Conservation (phyloP, 2,888 invertebrate species). For the Cheilosia grossa region DNA sequence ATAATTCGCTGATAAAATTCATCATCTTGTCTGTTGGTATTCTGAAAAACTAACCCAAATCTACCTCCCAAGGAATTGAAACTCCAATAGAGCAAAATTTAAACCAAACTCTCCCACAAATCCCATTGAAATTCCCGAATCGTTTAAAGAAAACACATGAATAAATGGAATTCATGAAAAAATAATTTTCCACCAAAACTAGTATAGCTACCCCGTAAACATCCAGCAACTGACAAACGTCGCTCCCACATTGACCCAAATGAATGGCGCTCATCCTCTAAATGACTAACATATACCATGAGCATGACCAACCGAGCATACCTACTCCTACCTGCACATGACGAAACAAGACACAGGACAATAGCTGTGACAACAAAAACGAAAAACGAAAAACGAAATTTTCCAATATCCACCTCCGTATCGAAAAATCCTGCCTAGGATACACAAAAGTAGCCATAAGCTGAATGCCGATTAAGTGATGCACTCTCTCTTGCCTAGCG, state of each 20-base stretch:
- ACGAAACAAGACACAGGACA: conserved; percentile 13
- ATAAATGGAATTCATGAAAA: conserved; percentile 1
- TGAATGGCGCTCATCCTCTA: conserved; percentile 44
- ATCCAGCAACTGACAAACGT: conserved; percentile 6
- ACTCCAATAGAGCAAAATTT: no score
- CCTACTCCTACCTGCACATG: conserved; percentile 1
- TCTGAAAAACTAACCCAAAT: no score
- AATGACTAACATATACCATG: conserved; percentile 23
- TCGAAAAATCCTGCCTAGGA: conserved; percentile 38
- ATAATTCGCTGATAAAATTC: no score
- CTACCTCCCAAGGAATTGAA: no score
- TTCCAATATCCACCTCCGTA: conserved; percentile 3
- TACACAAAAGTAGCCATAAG: conserved; percentile 16
- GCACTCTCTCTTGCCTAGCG: conserved; percentile 10
- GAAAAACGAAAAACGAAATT: not conserved
- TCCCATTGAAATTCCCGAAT: not conserved
- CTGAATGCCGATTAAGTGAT: conserved; percentile 16
- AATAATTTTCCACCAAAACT: not conserved
- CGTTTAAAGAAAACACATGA: not conserved
- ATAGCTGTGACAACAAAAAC: not conserved
- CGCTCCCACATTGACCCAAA: conserved; percentile 46
- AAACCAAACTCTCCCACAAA: not conserved
- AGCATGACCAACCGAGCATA: conserved; percentile 8
- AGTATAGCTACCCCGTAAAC: not conserved
- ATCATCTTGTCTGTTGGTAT: no score